phyloP scores from a whole-genome alignment of 2,113 vertebrate genomes.

The Clupea harengus region DNA sequence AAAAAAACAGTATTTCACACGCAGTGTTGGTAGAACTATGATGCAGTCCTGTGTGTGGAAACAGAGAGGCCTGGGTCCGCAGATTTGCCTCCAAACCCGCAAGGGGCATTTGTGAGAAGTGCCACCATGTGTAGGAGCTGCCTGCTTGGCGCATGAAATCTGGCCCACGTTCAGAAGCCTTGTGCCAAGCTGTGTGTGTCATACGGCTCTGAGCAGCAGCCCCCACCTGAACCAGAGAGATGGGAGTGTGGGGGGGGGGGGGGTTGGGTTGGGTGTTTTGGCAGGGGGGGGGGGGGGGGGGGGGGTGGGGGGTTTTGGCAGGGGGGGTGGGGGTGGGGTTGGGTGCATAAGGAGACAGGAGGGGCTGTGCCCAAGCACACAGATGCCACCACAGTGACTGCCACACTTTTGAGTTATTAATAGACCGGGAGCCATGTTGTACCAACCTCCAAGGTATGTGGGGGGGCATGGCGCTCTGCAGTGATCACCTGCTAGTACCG shows the following conservation, averaged over 20 bases:
- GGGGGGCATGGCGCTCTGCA: not conserved
- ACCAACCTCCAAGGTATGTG: slow-evolving; percentile 45
- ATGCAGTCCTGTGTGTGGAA: not conserved
- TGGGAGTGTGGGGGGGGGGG: not conserved
- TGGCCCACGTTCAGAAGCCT: slow-evolving; percentile 59
- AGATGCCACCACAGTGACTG: slow-evolving; percentile 70
- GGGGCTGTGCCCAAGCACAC: slow-evolving; percentile 50
- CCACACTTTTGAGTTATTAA: slow-evolving; percentile 69
- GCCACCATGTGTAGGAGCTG: slow-evolving; percentile 14
- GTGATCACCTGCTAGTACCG: slow-evolving; percentile 13
- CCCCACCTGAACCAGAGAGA: slow-evolving; percentile 56
- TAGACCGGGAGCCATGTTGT: slow-evolving; percentile 63
- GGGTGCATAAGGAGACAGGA: slow-evolving; percentile 38
- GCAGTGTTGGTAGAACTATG: not conserved
- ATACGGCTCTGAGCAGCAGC: slow-evolving; percentile 40
- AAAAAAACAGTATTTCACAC: not conserved
- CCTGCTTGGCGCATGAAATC: slow-evolving; percentile 40
- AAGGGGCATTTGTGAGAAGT: slow-evolving; percentile 12
- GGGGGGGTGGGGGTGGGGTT: slow-evolving; percentile 1
- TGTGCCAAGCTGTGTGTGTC: slow-evolving; percentile 58
- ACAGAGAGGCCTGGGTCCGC: not conserved
- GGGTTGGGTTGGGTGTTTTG: too few relatives aligned
- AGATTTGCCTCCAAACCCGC: not conserved
- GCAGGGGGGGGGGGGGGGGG: slow-evolving; percentile 12
- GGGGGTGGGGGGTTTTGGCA: not conserved